Base-by-base conservation (phyloP, 2,797 vertebrate genomes). In the Esox masquinongy region DNA sequence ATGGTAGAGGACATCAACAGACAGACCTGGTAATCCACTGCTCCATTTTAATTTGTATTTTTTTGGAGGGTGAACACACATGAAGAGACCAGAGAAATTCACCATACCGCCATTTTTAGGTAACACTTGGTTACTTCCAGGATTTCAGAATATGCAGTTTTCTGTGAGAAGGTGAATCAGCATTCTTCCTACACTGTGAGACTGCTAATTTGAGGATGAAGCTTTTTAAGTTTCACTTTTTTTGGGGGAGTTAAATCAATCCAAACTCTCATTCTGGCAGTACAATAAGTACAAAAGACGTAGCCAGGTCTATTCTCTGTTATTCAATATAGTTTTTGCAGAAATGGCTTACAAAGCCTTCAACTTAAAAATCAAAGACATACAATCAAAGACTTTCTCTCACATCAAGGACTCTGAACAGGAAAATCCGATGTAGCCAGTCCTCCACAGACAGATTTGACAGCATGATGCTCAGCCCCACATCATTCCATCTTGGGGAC, bases 361-460 rank as follows among this genome's bases (percentile, higher is more conserved):
- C 17, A n/a, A 43, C 53, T 64, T 59, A 63, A 36, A 36, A 68
- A 68, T 70, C 34, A 68, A 67, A 67, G n/a, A 39, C 24, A 9
- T 15, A 24, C 67, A 36, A 69, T 79, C 74, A 75, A 53, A 56
- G 22, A 12, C 47, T 67, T 5, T 24, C 47, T n/a, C 24, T 36
- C 63, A 74, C 49, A 34, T 31, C 24, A 51, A 69, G 15, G 34
- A 43, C 53, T 59, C 56, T 39, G 29, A 36, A 56, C 26, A 56
- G 49, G 49, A 74, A 67, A 74, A 61, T 26, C 68, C 56, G 53
- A 31, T 68, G 77, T 74, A 70, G 50, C 70, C 31, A 68, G 47
- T 61, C n/a, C 9, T 77, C 67, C 74, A n/a, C 74, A 53, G 67
- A 31, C 59, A 50, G 24, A 56, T 73, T 72, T 78, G 76, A 70